These are phyloP conservation scores for Sphaerodactylus townsendi DNA, from an alignment of 2,113 vertebrate species.

Conservation along the genomic window DNA sequence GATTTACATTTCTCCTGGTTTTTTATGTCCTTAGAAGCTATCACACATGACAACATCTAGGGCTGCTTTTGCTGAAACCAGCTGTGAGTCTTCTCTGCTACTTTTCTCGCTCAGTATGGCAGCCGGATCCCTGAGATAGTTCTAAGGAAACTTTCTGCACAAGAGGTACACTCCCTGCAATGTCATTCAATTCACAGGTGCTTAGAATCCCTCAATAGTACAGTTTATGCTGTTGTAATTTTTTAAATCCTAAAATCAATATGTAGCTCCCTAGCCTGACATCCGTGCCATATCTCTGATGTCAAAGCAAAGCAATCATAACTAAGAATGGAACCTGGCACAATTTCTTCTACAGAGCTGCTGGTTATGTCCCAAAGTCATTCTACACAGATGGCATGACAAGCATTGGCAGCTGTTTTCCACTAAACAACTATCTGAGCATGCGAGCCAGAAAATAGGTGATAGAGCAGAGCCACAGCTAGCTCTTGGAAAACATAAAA, in stretches of 20 bases:
- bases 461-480: neutral
- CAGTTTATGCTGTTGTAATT: neutral
- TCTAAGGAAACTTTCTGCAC: neutral
- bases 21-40: neutral
- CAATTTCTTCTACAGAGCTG: neutral
- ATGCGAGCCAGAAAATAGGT: neutral
- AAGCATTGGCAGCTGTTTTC: constrained; percentile 14
- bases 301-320: neutral
- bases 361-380: constrained; percentile 26
- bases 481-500: constrained; percentile 27
- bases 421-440: constrained; percentile 7
- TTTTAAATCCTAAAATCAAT: neutral
- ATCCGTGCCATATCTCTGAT: neutral
- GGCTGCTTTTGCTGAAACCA: too few relatives aligned
- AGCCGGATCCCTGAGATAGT: neutral
- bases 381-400: neutral
- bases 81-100: neutral
- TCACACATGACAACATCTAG: neutral
- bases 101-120: neutral
- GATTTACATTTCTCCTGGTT: neutral
- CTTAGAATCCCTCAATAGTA: neutral
- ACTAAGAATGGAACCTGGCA: constrained; percentile 15
- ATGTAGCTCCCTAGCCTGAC: neutral
- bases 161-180: neutral
- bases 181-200: neutral